phyloP scores from a whole-genome alignment of 2,797 vertebrate species.

The Lacerta bilineata region DNA sequence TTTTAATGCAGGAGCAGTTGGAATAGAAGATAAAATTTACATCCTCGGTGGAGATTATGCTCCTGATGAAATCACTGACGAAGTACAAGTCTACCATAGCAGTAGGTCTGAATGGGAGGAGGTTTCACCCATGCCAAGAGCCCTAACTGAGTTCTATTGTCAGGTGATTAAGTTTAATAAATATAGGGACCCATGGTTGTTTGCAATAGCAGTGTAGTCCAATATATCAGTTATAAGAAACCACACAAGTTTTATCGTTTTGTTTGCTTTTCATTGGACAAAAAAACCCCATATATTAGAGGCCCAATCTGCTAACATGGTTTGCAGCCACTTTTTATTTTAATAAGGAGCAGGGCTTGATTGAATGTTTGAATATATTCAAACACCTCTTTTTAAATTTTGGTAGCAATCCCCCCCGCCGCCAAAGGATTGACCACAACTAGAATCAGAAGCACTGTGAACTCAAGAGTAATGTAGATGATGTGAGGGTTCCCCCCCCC shows the following conservation, averaged over 20 bases:
- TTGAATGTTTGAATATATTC: slow-evolving; percentile 5
- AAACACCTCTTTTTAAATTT: neutral
- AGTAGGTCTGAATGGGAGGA: slow-evolving; percentile 95
- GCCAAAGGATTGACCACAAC: neutral
- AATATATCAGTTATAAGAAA: neutral
- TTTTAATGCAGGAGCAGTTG: slow-evolving; percentile 96
- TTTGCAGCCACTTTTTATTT: neutral
- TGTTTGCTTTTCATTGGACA: slow-evolving; percentile 22
- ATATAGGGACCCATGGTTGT: slow-evolving; percentile 92
- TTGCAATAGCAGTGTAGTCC: slow-evolving; percentile 61
- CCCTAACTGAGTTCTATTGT: slow-evolving; percentile 97
- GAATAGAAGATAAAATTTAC: slow-evolving; percentile 92
- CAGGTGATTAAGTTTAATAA: slow-evolving; percentile 94
- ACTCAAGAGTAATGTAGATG: neutral
- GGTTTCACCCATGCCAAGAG: slow-evolving; percentile 93
- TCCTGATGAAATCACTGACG: slow-evolving; percentile 96
- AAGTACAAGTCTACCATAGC: slow-evolving; percentile 95
- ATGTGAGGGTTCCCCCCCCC: too few species aligned
- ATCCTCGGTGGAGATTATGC: slow-evolving; percentile 97
- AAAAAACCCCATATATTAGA: neutral
- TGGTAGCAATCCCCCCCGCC: neutral
- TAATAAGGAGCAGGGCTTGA: neutral
- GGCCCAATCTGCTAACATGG: neutral
- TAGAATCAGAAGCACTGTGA: neutral
- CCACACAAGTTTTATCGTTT: slow-evolving; percentile 55